These are phyloP conservation scores for Protophormia terraenovae DNA, from an alignment of 2,888 invertebrate species.

Conservation along the genomic window DNA sequence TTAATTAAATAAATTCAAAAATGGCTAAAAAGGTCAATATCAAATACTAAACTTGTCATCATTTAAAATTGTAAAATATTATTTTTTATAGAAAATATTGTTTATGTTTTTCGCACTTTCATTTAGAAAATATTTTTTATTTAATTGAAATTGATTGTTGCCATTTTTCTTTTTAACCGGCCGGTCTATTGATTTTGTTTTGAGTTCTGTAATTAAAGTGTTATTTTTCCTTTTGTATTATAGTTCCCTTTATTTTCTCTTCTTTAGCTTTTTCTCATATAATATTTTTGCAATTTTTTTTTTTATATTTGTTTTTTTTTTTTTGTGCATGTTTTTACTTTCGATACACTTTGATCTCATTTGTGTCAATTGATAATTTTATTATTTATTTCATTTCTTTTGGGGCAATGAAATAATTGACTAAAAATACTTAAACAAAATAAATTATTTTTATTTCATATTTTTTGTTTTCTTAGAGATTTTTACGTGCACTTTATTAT, in stretches of 20 bases:
- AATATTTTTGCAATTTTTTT: neutral
- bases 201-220: no score
- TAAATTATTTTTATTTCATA: constrained; percentile 12
- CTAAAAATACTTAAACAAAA: constrained; percentile 73
- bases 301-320: constrained; percentile 1
- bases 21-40: constrained; percentile 26
- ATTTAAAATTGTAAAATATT: neutral
- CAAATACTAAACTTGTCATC: neutral
- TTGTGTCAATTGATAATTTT: constrained; percentile 76
- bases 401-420: constrained; percentile 74
- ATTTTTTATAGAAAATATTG: no score
- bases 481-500: neutral
- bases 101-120: no score
- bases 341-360: constrained; percentile 79
- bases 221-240: no score
- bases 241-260: neutral
- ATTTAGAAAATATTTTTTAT: no score
- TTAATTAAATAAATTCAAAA: neutral
- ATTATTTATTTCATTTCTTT: constrained; percentile 68
- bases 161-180: constrained; percentile 28
- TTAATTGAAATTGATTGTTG: neutral
- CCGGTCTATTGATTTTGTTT: neutral
- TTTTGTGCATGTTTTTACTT: constrained; percentile 32
- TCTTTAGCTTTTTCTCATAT: neutral
- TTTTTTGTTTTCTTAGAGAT: neutral